Evolutionary conservation across 2,113 vertebrate species (phyloP), one percentile per base, ranked within the genome.

Genomic region (Rhodinocichla rosea): DNA sequence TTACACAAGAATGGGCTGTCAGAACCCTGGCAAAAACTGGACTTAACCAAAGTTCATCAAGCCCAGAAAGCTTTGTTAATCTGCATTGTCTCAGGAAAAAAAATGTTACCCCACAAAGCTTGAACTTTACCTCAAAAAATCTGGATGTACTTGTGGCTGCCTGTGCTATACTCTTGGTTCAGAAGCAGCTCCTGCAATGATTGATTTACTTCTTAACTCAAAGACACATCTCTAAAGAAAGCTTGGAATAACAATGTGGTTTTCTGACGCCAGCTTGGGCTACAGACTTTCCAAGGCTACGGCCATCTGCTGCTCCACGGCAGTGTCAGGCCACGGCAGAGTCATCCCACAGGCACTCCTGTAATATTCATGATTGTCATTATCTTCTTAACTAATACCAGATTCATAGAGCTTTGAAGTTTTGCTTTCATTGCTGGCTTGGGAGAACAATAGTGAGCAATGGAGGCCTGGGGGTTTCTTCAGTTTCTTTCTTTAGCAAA

Each of bases 341-440:
- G 37, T 44, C 81, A 87, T 30, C 62, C 82, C 55, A 82, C 75
- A 90, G 82, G 59, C 71, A 65, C 79, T 80, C 45, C 44, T 73
- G 37, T 62, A 85, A 88, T 42, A 90, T 73, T n/a, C 37, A 53
- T 50, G 49, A 95, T 88, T 90, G 67, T 32, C 32, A 62, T 95
- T 88, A 86, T 67, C 71, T 83, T 81, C 52, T 33, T 70, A 95
- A 96, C 68, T 92, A 93, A 59, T 47, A 86, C 70, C 76, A 93
- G 63, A 92, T 52, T 74, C 86, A 53, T 12, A 68, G 73, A 50
- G 27, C 79, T 96, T 93, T 93, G 92, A 88, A 89, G 85, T 90
- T 95, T 64, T 93, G 7, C 39, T 86, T 90, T 89, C 23, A 6
- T 55, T 93, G 24, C n/a, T 86, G 35, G 15, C 64, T 77, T 80